A percentile compares a stretch with the other conserved stretches of the same genome.
Conservation (phyloP, 2,888 invertebrate genomes). For the Eretmocerus hayati region DNA sequence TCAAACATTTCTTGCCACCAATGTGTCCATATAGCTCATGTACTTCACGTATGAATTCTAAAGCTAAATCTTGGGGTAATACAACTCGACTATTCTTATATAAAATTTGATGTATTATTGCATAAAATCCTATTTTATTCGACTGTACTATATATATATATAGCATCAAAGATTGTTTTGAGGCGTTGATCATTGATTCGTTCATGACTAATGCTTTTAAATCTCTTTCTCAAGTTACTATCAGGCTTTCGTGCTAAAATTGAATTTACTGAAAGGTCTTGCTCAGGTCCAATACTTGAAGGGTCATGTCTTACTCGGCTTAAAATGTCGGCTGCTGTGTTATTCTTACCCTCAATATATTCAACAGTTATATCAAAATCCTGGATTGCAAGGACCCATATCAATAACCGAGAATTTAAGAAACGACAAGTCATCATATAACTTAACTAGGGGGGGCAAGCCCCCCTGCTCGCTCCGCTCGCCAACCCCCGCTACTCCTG, state of each 20-base stretch:
- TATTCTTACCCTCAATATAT: neutral
- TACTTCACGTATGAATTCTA: neutral
- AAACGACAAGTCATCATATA: no score
- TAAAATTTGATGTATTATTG: neutral
- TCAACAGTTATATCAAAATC: neutral
- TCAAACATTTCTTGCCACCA: neutral
- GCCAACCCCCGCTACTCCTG: no score
- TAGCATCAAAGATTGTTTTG: no score
- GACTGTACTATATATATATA: no score
- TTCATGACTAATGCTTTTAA: neutral
- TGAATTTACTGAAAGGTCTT: neutral
- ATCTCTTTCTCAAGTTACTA: neutral
- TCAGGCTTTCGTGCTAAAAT: neutral
- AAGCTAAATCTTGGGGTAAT: neutral
- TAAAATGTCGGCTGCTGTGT: neutral
- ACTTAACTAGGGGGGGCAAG: no score
- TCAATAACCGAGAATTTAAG: neutral
- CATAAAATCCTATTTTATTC: neutral
- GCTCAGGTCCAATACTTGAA: no score
- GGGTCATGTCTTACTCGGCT: neutral
- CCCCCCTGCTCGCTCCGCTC: no score
- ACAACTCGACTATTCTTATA: neutral
- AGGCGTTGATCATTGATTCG: neutral
- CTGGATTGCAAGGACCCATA: neutral
- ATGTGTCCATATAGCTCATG: neutral